phyloP scores from a whole-genome alignment of 1,140 invertebrate genomes.

The Hyphantria cunea region DNA sequence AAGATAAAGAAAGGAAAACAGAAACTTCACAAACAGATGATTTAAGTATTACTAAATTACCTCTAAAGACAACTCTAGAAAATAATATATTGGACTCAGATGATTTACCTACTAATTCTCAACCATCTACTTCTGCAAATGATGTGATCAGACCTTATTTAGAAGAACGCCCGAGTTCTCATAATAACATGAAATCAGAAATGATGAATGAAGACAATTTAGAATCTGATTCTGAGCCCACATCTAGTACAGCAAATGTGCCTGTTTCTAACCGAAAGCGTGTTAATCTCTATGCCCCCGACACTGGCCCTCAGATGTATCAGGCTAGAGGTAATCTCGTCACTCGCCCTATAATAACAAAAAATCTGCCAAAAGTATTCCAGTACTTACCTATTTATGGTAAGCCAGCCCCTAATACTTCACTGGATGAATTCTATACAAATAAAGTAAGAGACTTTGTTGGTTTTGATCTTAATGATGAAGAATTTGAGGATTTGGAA shows the following conservation, averaged over 20 bases:
- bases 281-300: constrained; percentile 38
- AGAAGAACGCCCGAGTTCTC: too few relatives aligned
- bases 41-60: not conserved
- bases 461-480: constrained; percentile 51
- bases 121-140: not conserved
- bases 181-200: too few relatives aligned
- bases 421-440: constrained; percentile 40
- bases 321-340: constrained; percentile 45
- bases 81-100: not conserved
- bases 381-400: constrained; percentile 53
- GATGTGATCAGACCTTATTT: not conserved
- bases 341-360: constrained; percentile 50
- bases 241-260: too few relatives aligned
- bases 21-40: not conserved
- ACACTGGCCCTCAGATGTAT: constrained; percentile 45
- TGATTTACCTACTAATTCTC: not conserved
- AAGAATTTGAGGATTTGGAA: constrained; percentile 53
- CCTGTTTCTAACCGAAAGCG: not conserved
- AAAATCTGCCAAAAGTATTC: constrained; percentile 53
- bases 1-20: not conserved
- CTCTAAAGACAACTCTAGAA: too few relatives aligned
- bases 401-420: constrained; percentile 38
- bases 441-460: constrained; percentile 56
- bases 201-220: too few relatives aligned
- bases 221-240: too few relatives aligned